Base-by-base conservation (phyloP, 2,888 invertebrate genomes). In the Trachelus tabidus region DNA sequence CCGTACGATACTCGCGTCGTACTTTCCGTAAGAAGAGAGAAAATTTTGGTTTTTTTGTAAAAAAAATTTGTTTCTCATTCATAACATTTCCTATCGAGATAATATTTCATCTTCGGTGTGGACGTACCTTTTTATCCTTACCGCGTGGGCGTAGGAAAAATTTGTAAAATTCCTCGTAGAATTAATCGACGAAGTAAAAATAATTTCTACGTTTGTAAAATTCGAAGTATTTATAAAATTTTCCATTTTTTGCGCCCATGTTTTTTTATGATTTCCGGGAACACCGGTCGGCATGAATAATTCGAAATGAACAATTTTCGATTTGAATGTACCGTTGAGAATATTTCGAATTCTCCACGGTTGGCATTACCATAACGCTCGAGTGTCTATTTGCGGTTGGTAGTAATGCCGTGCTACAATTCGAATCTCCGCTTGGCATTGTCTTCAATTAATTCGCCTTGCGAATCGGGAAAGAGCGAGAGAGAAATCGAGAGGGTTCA, bases 391-490 rank as follows among this genome's bases (percentile, higher is more conserved):
- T 23, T 56, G 56, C 23, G 56, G 56, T 23, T 56, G 56, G 56
- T 9, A 56, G 56, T 15, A 56, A 56, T 56, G 56, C 56, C 23
- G 56, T 2, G 56, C 56, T 23, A 56, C 23, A 56, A 56, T 56
- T 56, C 23, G 56, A 56, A 56, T 56, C 56, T 56, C 56, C 0
- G 56, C 23, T 23, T 56, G 56, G 56, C 56, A 56, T 56, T 56
- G 56, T 56, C 56, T 56, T 56, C 56, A 56, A 56, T 56, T 56
- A 56, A 56, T 56, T 37, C 30, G 76, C 73, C 34, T 73, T n/a
- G 40, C n/a, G 69, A 34, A 31, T 68, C 74, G 35, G 77, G 74
- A 74, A 23, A 35, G 40, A 37, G 31, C 34, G 31, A 73, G 76
- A 68, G n/a, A 31, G 68, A 34, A 2, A n/a, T 15, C n/a, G 23